These are phyloP conservation scores for Bellardia bayeri DNA, from an alignment of 2,888 invertebrate genomes.

Conservation along the genomic window DNA sequence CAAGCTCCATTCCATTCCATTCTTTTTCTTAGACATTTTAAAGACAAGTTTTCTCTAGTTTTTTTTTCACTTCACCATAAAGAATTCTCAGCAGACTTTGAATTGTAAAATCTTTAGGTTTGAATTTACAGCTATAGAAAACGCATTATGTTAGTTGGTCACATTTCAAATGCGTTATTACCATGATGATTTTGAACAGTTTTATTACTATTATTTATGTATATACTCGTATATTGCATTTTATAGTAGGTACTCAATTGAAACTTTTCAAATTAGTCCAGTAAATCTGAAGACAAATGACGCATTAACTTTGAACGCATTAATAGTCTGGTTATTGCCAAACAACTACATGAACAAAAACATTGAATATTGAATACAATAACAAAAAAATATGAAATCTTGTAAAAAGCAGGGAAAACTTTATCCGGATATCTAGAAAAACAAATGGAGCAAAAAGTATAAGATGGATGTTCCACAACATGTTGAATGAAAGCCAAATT, in stretches of 20 bases:
- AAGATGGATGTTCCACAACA: slow-evolving; percentile 57
- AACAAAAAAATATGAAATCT: slow-evolving; percentile 29
- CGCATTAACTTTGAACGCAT: slow-evolving; percentile 69
- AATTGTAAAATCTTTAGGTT: too few species aligned
- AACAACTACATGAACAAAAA: slow-evolving; percentile 25
- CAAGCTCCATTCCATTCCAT: too few species aligned
- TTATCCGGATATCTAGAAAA: slow-evolving; percentile 52
- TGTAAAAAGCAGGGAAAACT: slow-evolving; percentile 51
- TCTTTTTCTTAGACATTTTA: too few species aligned
- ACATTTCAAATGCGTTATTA: neutral
- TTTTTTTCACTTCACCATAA: too few species aligned
- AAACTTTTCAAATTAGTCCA: slow-evolving; percentile 67
- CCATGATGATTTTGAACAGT: slow-evolving; percentile 19
- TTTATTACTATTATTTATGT: slow-evolving; percentile 54
- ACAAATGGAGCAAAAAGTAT: slow-evolving; percentile 62
- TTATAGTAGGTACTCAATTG: slow-evolving; percentile 30
- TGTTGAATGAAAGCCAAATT: slow-evolving; percentile 69
- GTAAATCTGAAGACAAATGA: slow-evolving; percentile 72
- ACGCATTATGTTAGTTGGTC: slow-evolving; percentile 17
- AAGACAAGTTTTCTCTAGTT: too few species aligned
- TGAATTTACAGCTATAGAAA: too few species aligned
- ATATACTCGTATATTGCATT: slow-evolving; percentile 17
- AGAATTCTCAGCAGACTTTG: too few species aligned
- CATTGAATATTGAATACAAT: slow-evolving; percentile 43
- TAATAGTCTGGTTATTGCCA: slow-evolving; percentile 66